Evolutionary conservation across 1,140 invertebrate species (phyloP).

Genomic region (Drosophila sproati): DNA sequence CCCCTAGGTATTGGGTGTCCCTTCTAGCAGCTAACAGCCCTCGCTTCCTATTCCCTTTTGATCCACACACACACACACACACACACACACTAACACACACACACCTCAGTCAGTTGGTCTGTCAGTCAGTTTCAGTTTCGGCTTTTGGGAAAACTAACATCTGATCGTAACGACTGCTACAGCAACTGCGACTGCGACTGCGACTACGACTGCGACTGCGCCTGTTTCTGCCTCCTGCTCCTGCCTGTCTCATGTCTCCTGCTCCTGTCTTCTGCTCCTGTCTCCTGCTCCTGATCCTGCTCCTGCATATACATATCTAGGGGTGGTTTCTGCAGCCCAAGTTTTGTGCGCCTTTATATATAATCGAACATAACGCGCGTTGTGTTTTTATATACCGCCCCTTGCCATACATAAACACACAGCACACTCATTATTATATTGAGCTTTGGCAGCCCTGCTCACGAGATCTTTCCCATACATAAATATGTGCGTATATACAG

Average conservation of each 20-base stretch:
- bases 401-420: constrained; percentile 40
- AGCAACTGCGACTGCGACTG: constrained; percentile 4
- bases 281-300: no score
- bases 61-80: constrained; percentile 41
- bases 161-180: constrained; percentile 66
- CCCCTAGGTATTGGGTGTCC: constrained; percentile 67
- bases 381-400: constrained; percentile 74
- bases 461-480: background rate
- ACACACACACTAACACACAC: constrained; percentile 6
- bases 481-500: background rate
- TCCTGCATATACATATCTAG: constrained; percentile 8
- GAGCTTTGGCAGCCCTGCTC: constrained; percentile 60
- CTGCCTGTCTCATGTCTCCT: background rate
- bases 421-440: constrained; percentile 32
- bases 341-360: constrained; percentile 39
- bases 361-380: constrained; percentile 8
- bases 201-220: constrained; percentile 15
- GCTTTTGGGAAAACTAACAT: constrained; percentile 84
- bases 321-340: constrained; percentile 48
- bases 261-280: background rate
- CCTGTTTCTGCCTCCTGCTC: constrained; percentile 10
- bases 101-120: constrained; percentile 47
- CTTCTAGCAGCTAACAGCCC: constrained; percentile 11
- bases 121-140: constrained; percentile 26
- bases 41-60: constrained; percentile 39